Evolutionary conservation across 2,888 invertebrate genomes (phyloP).

Genomic region (Nemoura dubitans): DNA sequence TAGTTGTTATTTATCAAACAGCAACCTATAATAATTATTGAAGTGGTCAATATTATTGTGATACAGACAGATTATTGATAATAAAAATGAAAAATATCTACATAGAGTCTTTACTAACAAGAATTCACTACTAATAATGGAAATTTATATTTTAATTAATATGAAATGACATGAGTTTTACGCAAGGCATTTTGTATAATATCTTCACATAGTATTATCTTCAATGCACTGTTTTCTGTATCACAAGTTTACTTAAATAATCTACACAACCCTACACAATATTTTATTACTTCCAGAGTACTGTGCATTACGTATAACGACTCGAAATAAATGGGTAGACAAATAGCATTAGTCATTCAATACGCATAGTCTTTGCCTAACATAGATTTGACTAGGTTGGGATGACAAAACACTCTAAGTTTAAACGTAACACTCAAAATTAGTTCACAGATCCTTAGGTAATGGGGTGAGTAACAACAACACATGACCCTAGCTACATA

Average conservation of each 20-base stretch:
- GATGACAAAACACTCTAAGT: conserved; percentile 22
- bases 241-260: conserved; percentile 26
- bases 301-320: conserved; percentile 41
- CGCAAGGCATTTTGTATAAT: conserved; percentile 35
- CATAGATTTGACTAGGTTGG: conserved; percentile 39
- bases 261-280: conserved; percentile 8
- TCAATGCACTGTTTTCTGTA: conserved; percentile 38
- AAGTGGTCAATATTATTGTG: not conserved
- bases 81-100: not conserved
- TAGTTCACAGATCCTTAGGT: not conserved
- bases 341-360: not conserved
- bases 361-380: conserved; percentile 30
- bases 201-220: not conserved
- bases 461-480: not conserved
- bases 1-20: not conserved
- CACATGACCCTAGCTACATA: not conserved
- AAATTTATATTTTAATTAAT: not conserved
- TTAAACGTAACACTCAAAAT: not conserved
- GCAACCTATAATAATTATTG: not conserved
- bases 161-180: not conserved
- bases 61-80: not conserved
- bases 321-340: not conserved
- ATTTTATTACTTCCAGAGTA: conserved; percentile 22
- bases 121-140: not conserved
- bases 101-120: not conserved